Percentiles rank a stretch among this genome's conserved stretches.
Conservation (phyloP, 1,140 invertebrate genomes). For the Bacillus rossius region DNA sequence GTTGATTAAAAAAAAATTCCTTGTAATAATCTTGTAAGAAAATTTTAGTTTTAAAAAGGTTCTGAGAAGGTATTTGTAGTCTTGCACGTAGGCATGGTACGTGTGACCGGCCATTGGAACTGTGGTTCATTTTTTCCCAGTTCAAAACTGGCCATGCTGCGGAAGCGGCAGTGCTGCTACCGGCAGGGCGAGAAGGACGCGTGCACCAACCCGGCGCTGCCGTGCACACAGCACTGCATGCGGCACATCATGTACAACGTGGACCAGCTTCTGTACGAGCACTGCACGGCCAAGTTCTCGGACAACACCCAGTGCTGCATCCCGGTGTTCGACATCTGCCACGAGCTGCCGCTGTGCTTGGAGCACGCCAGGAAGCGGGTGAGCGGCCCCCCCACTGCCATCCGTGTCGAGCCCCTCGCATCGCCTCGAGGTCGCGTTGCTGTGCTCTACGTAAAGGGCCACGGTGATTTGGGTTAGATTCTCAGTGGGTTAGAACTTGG, state of each 20-base stretch:
- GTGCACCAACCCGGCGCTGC: constrained; percentile 62
- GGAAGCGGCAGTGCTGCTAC: constrained; percentile 7
- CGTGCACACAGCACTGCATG: constrained; percentile 76
- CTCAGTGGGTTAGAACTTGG: no score
- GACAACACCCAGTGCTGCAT: constrained; percentile 85
- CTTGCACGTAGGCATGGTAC: no score
- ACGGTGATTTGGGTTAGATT: no score
- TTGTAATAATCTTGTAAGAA: no score
- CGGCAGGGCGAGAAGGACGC: constrained; percentile 27
- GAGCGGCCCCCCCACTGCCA: constrained; percentile 24
- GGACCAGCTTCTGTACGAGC: constrained; percentile 81
- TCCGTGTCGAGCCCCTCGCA: no score
- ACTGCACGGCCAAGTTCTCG: constrained; percentile 82
- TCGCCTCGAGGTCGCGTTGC: no score
- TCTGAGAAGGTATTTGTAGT: no score
- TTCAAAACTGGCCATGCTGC: constrained; percentile 13
- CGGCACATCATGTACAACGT: constrained; percentile 82
- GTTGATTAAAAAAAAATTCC: no score
- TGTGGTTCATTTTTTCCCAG: no score
- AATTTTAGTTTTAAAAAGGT: no score
- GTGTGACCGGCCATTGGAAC: no score
- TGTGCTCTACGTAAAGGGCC: no score
- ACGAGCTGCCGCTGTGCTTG: constrained; percentile 76
- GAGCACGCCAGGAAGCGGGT: constrained; percentile 72
- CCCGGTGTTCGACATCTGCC: constrained; percentile 79